Conservation (phyloP, 2,888 invertebrate species). For the Xestia sexstrigata region DNA sequence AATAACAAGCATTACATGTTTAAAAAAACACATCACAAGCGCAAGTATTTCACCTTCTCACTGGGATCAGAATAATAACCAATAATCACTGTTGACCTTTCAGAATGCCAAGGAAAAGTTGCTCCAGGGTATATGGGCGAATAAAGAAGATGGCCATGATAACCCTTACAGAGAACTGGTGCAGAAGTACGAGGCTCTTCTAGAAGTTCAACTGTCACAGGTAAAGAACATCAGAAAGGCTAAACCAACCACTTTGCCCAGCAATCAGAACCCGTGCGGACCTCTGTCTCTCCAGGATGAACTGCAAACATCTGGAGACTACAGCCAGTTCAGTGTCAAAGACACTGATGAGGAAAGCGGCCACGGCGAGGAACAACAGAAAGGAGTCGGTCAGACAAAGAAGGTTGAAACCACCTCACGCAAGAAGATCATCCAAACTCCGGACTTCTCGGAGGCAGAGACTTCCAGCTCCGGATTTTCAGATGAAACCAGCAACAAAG, state of each 20-base stretch:
- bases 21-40: slow-evolving; percentile 22
- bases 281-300: slow-evolving; percentile 93
- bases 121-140: slow-evolving; percentile 89
- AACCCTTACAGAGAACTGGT: slow-evolving; percentile 95
- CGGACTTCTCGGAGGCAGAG: slow-evolving; percentile 96
- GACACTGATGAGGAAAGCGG: slow-evolving; percentile 92
- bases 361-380: slow-evolving; percentile 90
- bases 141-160: slow-evolving; percentile 88
- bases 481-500: slow-evolving; percentile 96
- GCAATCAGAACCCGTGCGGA: slow-evolving; percentile 81
- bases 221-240: slow-evolving; percentile 88
- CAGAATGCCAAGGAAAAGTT: slow-evolving; percentile 89
- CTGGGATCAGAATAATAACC: slow-evolving; percentile 30
- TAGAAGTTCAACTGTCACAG: slow-evolving; percentile 94
- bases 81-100: slow-evolving; percentile 54
- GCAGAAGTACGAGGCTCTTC: slow-evolving; percentile 95
- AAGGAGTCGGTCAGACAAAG: slow-evolving; percentile 87
- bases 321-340: slow-evolving; percentile 91
- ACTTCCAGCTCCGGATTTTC: slow-evolving; percentile 96
- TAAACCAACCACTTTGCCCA: slow-evolving; percentile 76
- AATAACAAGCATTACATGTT: slow-evolving; percentile 61
- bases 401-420: slow-evolving; percentile 83
- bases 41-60: slow-evolving; percentile 22
- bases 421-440: slow-evolving; percentile 93
- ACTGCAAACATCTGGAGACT: slow-evolving; percentile 94